Evolutionary conservation across 2,113 vertebrate genomes (phyloP).

Genomic region (Hippocampus zosterae): DNA sequence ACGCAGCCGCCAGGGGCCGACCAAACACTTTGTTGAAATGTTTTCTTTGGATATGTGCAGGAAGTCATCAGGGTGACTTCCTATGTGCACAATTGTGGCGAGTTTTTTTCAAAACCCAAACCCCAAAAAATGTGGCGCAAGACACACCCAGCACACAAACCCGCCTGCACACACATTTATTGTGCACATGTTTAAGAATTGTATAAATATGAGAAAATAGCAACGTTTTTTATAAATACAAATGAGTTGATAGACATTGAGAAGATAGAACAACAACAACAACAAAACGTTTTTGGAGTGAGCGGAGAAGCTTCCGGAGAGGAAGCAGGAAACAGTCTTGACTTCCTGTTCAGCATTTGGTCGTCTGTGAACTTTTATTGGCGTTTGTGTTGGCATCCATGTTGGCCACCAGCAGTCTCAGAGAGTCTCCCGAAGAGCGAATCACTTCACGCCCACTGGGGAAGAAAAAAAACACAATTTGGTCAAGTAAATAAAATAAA

Average conservation of each 20-base stretch:
- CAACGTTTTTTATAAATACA: neutral
- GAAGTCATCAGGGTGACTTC: neutral
- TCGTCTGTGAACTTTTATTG: constrained; percentile 21
- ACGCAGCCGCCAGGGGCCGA: neutral
- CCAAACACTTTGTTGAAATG: neutral
- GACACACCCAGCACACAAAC: neutral
- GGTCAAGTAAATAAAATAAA: too few species aligned
- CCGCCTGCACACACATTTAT: neutral
- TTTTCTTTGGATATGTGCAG: neutral
- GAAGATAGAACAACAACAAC: neutral
- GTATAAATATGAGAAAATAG: constrained; percentile 1
- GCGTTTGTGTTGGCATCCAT: constrained; percentile 45
- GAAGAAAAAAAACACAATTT: neutral
- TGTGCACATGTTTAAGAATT: neutral
- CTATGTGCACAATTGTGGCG: neutral
- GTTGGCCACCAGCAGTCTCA: constrained; percentile 70
- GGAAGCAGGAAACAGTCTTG: constrained; percentile 4
- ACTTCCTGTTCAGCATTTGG: constrained; percentile 53
- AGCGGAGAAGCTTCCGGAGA: neutral
- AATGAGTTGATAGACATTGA: neutral
- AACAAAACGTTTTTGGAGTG: neutral
- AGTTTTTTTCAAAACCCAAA: neutral
- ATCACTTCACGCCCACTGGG: constrained; percentile 72
- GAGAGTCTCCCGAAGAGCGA: constrained; percentile 61
- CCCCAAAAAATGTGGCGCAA: neutral